These are phyloP conservation scores for Cricetomys ansorgei DNA, from an alignment of 2,113 vertebrate species.

Conservation along the genomic window DNA sequence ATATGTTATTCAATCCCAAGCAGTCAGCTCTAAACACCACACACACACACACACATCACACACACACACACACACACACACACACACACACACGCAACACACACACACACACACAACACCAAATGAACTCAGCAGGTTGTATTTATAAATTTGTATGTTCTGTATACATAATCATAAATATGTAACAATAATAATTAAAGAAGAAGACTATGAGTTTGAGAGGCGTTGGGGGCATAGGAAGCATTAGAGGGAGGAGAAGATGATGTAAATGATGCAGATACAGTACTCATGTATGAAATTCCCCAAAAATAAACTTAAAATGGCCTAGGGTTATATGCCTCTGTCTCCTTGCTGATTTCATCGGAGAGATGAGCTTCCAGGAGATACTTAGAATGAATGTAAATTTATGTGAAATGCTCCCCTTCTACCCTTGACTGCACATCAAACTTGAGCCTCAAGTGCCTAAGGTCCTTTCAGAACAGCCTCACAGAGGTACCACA, in stretches of 20 bases:
- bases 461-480: background rate
- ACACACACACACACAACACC: background rate
- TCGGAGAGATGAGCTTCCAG: background rate
- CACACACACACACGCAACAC: background rate
- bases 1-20: background rate
- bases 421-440: background rate
- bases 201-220: background rate
- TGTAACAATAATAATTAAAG: background rate
- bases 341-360: background rate
- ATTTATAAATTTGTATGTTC: background rate
- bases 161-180: background rate
- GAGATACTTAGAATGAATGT: background rate
- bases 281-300: background rate
- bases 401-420: background rate
- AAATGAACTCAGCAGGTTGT: background rate
- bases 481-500: background rate
- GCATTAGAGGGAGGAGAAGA: background rate
- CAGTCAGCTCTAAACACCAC: background rate
- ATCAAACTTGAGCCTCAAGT: background rate
- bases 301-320: background rate
- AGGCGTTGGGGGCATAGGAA: background rate
- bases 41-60: too few relatives aligned
- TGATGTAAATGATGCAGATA: background rate
- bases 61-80: too few relatives aligned
- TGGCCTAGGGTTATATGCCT: background rate